These are phyloP conservation scores for Synergus gifuensis DNA, from an alignment of 2,888 invertebrate species.

Conservation along the genomic window DNA sequence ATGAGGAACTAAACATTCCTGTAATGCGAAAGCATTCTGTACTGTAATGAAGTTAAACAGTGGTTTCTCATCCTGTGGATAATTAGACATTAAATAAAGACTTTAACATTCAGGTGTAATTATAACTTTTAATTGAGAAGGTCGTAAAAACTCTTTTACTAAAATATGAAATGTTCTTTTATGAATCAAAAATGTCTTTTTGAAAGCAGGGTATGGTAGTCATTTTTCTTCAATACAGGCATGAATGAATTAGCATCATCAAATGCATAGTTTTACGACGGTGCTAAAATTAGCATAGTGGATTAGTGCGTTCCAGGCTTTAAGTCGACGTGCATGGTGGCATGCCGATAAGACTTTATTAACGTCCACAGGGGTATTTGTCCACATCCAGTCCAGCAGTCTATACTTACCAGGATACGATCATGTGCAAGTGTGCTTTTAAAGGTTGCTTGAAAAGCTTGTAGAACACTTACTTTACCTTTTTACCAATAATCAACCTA, in stretches of 20 bases:
- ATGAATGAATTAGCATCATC: conserved; percentile 14
- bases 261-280: not conserved
- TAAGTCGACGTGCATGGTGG: conserved; percentile 74
- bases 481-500: not conserved
- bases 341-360: conserved; percentile 74
- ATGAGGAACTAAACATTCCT: not conserved
- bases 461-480: not conserved
- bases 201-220: not conserved
- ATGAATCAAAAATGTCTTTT: not conserved
- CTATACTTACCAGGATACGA: conserved; percentile 27
- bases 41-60: too few relatives aligned
- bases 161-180: too few relatives aligned
- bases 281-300: conserved; percentile 68
- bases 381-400: conserved; percentile 54
- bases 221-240: not conserved
- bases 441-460: not conserved
- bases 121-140: not conserved
- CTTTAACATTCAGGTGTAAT: not conserved
- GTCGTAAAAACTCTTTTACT: not conserved
- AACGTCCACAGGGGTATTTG: conserved; percentile 66
- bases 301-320: conserved; percentile 64
- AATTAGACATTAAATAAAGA: not conserved
- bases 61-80: too few relatives aligned
- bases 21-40: too few relatives aligned
- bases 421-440: conserved; percentile 24